Base-by-base conservation (phyloP, 2,113 vertebrate species). In the Chrysochloris asiatica region DNA sequence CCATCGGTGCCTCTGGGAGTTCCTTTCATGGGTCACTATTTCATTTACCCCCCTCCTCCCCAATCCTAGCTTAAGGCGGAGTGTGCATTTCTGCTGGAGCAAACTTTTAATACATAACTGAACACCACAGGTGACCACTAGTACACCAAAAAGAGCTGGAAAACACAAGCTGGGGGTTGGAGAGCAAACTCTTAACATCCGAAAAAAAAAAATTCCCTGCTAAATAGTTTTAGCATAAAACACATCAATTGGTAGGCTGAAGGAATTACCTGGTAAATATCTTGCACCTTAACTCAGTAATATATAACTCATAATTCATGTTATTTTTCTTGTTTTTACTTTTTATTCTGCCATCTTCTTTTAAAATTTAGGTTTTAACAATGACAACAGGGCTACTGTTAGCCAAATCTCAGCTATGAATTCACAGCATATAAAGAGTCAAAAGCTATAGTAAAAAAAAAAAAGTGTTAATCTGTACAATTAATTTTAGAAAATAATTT, bases 401-500 rank as follows among this genome's bases (percentile, higher is more conserved):
- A 16, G 36, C 63, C 81, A 61, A 83, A 73, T 41, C 45, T 52
- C 61, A 67, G 81, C 52, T 71, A 81, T 38, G 73, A 95, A 80
- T 61, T 73, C 65, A 88, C 11, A 75, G 63, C 59, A 80, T 5
- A 90, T 59, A 84, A 65, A 86, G 50, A 83, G 38, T 41, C 36
- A 84, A 90, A n/a, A 93, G 43, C 84, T 73, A 86, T 24, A 63
- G 73, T 43, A 92, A 71, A 89, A 91, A 81, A 93, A 92, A 71
- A 89, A 91, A 81, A 93, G 8, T n/a, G n/a, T 24, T 45, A 28
- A 82, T 81, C 8, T 75, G 45, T 33, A 36, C 79, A 92, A 80
- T 38, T 92, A 7, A 83, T 65, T 88, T 90, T 67, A 80, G 86
- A 95, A 96, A 96, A 95, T 76, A 96, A 84, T 92, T 95, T 83